These are phyloP conservation scores for Thymelicus sylvestris DNA, from an alignment of 2,888 invertebrate species.

Conservation along the genomic window DNA sequence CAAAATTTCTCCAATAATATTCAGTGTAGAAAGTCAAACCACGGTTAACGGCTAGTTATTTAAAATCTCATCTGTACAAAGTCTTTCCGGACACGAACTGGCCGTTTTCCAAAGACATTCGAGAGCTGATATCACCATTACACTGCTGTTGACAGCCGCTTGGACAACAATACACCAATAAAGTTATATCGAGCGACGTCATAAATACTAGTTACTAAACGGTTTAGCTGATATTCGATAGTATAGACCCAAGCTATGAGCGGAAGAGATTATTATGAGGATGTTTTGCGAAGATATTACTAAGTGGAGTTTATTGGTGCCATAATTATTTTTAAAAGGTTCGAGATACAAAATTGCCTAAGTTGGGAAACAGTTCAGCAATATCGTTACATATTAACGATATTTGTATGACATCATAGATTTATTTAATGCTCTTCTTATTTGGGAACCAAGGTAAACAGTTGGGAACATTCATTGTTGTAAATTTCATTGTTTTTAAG, in stretches of 20 bases:
- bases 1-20: too few relatives aligned
- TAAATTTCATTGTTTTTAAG: too few relatives aligned
- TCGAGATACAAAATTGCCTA: neutral
- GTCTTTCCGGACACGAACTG: constrained; percentile 23
- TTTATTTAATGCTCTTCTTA: too few relatives aligned
- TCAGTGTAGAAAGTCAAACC: too few relatives aligned
- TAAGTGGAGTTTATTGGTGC: neutral
- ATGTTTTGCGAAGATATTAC: neutral
- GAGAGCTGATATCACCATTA: constrained; percentile 29
- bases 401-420: too few relatives aligned
- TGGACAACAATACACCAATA: constrained; percentile 40
- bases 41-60: neutral
- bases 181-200: constrained; percentile 42
- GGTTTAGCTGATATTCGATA: constrained; percentile 42
- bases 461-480: too few relatives aligned
- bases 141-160: constrained; percentile 30
- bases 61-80: constrained; percentile 5
- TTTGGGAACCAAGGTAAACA: too few relatives aligned
- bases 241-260: constrained; percentile 35
- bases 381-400: neutral
- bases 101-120: constrained; percentile 31
- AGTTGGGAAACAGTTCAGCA: neutral
- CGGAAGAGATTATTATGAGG: constrained; percentile 8
- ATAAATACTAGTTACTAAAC: constrained; percentile 43
- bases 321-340: neutral